Evolutionary conservation across 2,797 vertebrate genomes (phyloP).

Genomic region (Enteromius mattozi): DNA sequence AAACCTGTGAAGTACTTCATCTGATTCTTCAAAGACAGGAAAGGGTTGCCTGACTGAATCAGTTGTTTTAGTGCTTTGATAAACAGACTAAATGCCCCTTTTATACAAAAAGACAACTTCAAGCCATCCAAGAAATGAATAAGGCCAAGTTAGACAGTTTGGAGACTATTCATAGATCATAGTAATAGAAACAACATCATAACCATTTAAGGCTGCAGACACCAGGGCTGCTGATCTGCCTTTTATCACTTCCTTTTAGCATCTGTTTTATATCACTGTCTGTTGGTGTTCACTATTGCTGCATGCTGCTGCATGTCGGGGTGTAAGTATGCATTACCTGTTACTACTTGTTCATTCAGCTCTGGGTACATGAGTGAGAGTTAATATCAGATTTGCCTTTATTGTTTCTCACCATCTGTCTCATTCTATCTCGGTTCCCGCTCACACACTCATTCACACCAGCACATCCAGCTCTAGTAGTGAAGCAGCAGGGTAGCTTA

Average conservation of each 20-base stretch:
- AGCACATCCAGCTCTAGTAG: constrained; percentile 66
- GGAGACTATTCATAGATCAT: background rate
- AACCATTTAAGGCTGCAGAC: constrained; percentile 20
- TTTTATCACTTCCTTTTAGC: constrained; percentile 7
- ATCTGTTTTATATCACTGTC: constrained; percentile 2
- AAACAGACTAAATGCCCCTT: constrained; percentile 53
- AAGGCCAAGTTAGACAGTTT: constrained; percentile 43
- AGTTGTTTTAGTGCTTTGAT: constrained; percentile 67
- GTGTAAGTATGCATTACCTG: constrained; percentile 25
- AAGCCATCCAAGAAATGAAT: constrained; percentile 30
- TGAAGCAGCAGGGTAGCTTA: constrained; percentile 80
- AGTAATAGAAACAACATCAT: background rate
- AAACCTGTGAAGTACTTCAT: constrained; percentile 65
- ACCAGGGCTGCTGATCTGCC: constrained; percentile 10
- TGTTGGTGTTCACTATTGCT: constrained; percentile 3
- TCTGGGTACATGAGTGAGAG: constrained; percentile 27
- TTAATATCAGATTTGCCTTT: constrained; percentile 15
- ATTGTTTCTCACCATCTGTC: constrained; percentile 54
- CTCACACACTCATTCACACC: constrained; percentile 64
- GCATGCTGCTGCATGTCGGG: constrained; percentile 51
- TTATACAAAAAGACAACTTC: constrained; percentile 44
- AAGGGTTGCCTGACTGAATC: constrained; percentile 50
- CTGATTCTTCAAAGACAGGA: constrained; percentile 57
- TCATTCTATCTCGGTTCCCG: constrained; percentile 66
- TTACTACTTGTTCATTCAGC: constrained; percentile 66